These are phyloP conservation scores for Protaetia brevitarsis DNA, from an alignment of 1,140 invertebrate species.

Conservation along the genomic window DNA sequence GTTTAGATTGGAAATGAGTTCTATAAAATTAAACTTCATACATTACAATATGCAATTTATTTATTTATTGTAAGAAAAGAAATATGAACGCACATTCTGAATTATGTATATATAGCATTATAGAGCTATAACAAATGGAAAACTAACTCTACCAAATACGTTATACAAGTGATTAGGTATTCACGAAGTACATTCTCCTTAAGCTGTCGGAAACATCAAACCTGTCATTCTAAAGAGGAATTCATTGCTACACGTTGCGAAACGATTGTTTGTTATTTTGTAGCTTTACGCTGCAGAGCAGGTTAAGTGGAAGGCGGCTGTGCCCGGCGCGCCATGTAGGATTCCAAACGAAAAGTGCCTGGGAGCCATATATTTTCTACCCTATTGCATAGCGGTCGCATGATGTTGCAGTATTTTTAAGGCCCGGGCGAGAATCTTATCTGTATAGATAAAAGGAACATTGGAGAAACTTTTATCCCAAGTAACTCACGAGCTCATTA, in stretches of 20 bases:
- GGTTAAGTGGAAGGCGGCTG: neutral
- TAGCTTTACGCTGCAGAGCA: neutral
- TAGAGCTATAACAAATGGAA: too few relatives aligned
- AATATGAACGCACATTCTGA: too few relatives aligned
- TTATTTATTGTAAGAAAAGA: too few relatives aligned
- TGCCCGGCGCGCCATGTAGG: neutral
- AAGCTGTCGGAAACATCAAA: neutral
- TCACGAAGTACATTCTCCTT: neutral
- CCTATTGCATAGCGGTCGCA: slow-evolving; percentile 12
- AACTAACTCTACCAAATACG: neutral
- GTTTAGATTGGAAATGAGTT: too few relatives aligned
- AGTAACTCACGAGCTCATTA: neutral
- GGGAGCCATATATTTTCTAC: neutral
- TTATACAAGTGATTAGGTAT: neutral
- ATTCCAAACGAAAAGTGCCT: neutral
- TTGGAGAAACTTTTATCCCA: neutral
- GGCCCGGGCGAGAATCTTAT: slow-evolving; percentile 4
- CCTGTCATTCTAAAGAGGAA: slow-evolving; percentile 11
- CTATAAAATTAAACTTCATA: too few relatives aligned
- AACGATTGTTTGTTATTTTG: slow-evolving; percentile 1
- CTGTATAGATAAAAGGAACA: neutral
- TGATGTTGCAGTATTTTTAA: slow-evolving; percentile 4
- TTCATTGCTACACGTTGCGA: neutral
- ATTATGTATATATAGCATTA: too few relatives aligned
- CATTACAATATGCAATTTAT: too few relatives aligned